Evolutionary conservation across 2,113 vertebrate species (phyloP).

Genomic region (Pagrus major): DNA sequence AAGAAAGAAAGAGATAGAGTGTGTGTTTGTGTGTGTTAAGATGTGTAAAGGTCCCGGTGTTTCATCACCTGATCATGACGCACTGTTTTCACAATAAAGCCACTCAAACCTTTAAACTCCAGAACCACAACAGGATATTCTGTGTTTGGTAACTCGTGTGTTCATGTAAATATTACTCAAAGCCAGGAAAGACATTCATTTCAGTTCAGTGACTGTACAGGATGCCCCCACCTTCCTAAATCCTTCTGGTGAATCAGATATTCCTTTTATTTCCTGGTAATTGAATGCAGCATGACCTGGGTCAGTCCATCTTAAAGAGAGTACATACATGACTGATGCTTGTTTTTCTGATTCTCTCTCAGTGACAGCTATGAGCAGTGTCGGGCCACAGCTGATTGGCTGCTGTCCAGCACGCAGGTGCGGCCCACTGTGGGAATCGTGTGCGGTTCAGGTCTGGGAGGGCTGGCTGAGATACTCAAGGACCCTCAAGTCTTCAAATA

Average conservation of each 20-base stretch:
- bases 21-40: not conserved
- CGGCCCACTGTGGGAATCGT: slow-evolving; percentile 88
- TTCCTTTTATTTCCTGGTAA: not conserved
- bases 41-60: not conserved
- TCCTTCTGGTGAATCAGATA: not conserved
- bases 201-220: not conserved
- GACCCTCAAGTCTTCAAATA: slow-evolving; percentile 85
- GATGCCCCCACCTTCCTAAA: not conserved
- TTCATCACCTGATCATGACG: not conserved
- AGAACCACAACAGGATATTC: not conserved
- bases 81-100: slow-evolving; percentile 22
- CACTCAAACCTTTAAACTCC: not conserved
- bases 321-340: not conserved
- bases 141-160: not conserved
- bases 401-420: slow-evolving; percentile 78
- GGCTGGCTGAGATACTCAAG: slow-evolving; percentile 85
- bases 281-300: not conserved
- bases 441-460: slow-evolving; percentile 91
- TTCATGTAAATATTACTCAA: not conserved
- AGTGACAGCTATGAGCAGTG: slow-evolving; percentile 86
- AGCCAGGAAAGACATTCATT: not conserved
- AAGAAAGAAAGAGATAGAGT: too few relatives aligned
- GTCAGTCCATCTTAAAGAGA: not conserved
- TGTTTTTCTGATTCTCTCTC: not conserved
- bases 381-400: slow-evolving; percentile 86